Conservation (phyloP, 2,113 vertebrate species). For the Panthera tigris region DNA sequence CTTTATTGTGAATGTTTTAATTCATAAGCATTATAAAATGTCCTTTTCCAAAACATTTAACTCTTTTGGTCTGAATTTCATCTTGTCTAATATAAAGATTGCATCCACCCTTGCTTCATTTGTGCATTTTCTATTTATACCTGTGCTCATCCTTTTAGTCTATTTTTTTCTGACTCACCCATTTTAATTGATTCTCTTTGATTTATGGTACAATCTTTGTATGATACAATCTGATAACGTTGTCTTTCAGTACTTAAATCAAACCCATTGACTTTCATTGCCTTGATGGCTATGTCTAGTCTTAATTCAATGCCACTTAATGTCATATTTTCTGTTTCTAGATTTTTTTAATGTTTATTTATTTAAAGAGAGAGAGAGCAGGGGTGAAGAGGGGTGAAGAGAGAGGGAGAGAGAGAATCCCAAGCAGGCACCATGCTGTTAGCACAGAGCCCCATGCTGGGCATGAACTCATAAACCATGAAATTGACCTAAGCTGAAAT, state of each 20-base stretch:
- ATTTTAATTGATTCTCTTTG: neutral
- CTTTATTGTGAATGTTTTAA: neutral
- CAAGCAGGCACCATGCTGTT: too few species aligned
- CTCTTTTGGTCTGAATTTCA: neutral
- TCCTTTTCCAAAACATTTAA: neutral
- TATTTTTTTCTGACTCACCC: neutral
- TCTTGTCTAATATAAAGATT: neutral
- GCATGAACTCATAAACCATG: too few species aligned
- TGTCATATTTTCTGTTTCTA: neutral
- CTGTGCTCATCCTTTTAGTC: neutral
- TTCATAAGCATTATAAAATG: neutral
- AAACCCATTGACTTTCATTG: neutral
- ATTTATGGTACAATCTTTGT: neutral
- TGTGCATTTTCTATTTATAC: neutral
- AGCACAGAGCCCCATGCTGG: too few species aligned
- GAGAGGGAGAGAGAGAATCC: too few species aligned
- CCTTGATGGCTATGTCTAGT: neutral
- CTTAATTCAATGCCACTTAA: neutral
- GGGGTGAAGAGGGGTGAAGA: too few species aligned
- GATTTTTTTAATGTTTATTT: neutral
- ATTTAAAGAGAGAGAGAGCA: too few species aligned
- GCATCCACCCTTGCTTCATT: neutral
- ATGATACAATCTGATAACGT: neutral
- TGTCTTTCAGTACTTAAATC: neutral
- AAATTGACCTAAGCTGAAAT: too few species aligned